These are phyloP conservation scores for Cyclophora punctaria DNA, from an alignment of 2,888 invertebrate species.

Conservation along the genomic window DNA sequence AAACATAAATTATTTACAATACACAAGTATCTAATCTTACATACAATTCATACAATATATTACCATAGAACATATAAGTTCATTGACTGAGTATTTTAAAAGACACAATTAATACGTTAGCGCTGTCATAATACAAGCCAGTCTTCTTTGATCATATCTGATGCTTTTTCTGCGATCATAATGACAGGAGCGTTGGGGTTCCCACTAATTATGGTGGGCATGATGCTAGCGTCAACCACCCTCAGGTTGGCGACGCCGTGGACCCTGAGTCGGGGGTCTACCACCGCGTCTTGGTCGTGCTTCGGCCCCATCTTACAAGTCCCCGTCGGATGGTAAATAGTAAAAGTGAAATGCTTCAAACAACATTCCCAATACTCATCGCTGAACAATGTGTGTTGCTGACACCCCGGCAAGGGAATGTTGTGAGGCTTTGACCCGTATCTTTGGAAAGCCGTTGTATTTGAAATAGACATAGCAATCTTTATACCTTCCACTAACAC, in stretches of 20 bases:
- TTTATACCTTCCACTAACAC: conserved; percentile 89
- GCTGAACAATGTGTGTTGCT: conserved; percentile 80
- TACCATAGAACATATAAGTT: conserved; percentile 12
- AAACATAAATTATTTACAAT: no score
- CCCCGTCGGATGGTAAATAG: conserved; percentile 90
- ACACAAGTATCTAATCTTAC: no score
- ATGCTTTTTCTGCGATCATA: conserved; percentile 93
- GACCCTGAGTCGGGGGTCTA: conserved; percentile 84
- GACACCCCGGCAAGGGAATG: conserved; percentile 89
- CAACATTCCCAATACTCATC: conserved; percentile 93
- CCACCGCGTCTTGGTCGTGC: conserved; percentile 84
- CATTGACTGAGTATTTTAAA: conserved; percentile 12
- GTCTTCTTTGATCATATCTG: conserved; percentile 92
- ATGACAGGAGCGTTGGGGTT: conserved; percentile 93
- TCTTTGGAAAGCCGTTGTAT: conserved; percentile 85
- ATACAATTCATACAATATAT: no score
- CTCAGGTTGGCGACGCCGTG: conserved; percentile 85
- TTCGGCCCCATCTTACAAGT: conserved; percentile 92
- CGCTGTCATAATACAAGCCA: conserved; percentile 78
- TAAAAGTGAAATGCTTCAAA: conserved; percentile 85
- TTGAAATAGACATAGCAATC: conserved; percentile 86
- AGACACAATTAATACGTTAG: conserved; percentile 16
- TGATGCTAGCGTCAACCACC: conserved; percentile 89
- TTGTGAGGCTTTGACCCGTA: conserved; percentile 86
- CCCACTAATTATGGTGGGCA: conserved; percentile 92